Evolutionary conservation across 2,797 vertebrate species (phyloP), one percentile per base, ranked within the genome.

Genomic region (Masticophis lateralis): DNA sequence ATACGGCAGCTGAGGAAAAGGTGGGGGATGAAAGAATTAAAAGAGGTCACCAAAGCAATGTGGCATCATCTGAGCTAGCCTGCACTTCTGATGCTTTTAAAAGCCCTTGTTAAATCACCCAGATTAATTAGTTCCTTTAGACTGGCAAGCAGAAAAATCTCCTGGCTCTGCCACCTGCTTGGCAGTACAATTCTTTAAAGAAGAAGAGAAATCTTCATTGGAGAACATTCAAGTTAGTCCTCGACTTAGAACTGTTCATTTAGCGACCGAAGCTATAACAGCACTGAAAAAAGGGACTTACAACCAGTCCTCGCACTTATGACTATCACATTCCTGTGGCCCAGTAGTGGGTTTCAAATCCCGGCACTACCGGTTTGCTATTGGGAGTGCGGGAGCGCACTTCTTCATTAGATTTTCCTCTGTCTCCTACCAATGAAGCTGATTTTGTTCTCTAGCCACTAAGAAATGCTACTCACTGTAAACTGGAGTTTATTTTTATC

Each of bases 121-220:
- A 96, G 96, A 96, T 96, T 97, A 97, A 98, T 98, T 98, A 97
- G 96, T 95, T 97, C 95, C 96, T 97, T 94, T 97, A 95, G 97
- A 96, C 96, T 96, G 93, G 90, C 91, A 92, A 95, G 94, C 89
- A 96, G 95, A 96, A 92, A 96, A 94, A 94, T 92, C 94, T 96
- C 94, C 95, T 95, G 95, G 96, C 94, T 95, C 93, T 93, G 86
- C 92, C 0, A 0, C 90, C 96, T 94, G 95, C 94, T 95, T 96
- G 91, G 92, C 69, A 95, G 94, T 86, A 63, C 28, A 5, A 96
- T 92, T 97, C 96, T 97, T 97, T 96, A 96, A 95, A 98, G 96
- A 97, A 95, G 95, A 97, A 94, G 97, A 37, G 9, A 96, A 95
- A 95, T 88, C 95, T 95, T 94, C 63, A 59, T 60, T 61, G 92